Base-by-base conservation (phyloP, 1,140 invertebrate genomes). In the Anastrepha ludens region DNA sequence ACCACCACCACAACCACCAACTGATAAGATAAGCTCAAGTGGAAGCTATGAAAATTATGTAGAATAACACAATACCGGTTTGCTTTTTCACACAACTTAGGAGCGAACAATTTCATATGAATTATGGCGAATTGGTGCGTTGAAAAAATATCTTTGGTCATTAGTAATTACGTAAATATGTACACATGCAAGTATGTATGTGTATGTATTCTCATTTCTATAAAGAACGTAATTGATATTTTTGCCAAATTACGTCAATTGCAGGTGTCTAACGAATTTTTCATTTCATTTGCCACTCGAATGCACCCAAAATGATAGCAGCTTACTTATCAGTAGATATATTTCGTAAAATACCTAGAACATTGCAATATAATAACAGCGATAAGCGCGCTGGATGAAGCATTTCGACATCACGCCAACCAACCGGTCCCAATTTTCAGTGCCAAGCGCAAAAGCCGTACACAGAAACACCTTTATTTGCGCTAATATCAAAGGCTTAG, bases 381-480 rank as follows among this genome's bases (percentile, higher is more conserved):
- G 11, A 67, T 9, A 39, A 67, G 29, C 29, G 29, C 29, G 29
- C 29, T 67, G 29, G 65, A 20, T 67, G 65, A 67, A 67, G 39
- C 39, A 67, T 67, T 67, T 67, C 65, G 29, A 67, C 29, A 67
- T 67, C 20, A 67, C 64, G 64, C 29, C 64, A 20, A 67, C 29
- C 65, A 67, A 41, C 65, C 5, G 29, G 13, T 20, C 3, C 29
- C 65, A 41, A 64, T 64, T 3, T 8, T 64, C 62, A 20, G 62
- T 67, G 20, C 65, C 65, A 67, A 67, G 29, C 29, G 65, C 29
- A 7, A 67, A 67, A 67, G 65, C 13, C 65, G 39, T 13, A 29
- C 65, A 58, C 7, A 58, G 13, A 58, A 58, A 67, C 65, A 67
- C 65, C 65, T 67, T 67, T 67, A 67, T 67, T 67, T 67, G 39